Evolutionary conservation across 2,113 vertebrate genomes (phyloP).

Genomic region (Mirza zaza): DNA sequence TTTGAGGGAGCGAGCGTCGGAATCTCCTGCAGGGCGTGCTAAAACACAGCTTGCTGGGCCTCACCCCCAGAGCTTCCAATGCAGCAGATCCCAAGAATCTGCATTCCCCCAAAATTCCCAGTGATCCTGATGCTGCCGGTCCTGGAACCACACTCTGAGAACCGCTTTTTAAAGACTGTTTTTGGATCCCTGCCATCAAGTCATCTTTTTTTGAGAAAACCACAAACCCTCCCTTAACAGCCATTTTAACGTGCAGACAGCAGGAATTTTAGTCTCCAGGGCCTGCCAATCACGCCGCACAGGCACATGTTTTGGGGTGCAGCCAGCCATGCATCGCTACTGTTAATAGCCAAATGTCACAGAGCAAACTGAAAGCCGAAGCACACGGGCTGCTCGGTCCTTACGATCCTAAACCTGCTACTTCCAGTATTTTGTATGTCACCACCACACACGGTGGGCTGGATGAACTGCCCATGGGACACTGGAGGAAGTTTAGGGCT

Average conservation of each 20-base stretch:
- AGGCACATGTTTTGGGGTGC: not conserved
- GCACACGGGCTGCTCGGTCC: not conserved
- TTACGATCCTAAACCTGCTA: not conserved
- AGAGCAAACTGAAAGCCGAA: not conserved
- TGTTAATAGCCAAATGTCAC: not conserved
- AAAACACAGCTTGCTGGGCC: not conserved
- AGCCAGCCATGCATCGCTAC: not conserved
- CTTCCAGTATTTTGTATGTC: not conserved
- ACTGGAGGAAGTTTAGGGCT: not conserved
- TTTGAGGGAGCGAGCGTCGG: not conserved
- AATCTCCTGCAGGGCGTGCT: too few species aligned
- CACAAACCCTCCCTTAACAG: not conserved
- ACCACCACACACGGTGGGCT: accelerated
- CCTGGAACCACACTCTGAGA: not conserved
- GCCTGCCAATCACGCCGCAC: not conserved
- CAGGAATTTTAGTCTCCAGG: not conserved
- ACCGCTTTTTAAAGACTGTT: not conserved
- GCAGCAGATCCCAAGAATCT: not conserved
- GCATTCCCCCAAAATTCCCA: not conserved
- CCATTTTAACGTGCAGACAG: not conserved
- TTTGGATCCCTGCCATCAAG: not conserved
- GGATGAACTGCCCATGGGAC: not conserved
- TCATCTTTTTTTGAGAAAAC: conserved; percentile 6
- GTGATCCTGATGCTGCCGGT: not conserved
- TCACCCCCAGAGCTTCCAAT: not conserved